Evolutionary conservation across 2,888 invertebrate species (phyloP), one percentile per base, ranked within the genome.

Genomic region (Autographa gamma): DNA sequence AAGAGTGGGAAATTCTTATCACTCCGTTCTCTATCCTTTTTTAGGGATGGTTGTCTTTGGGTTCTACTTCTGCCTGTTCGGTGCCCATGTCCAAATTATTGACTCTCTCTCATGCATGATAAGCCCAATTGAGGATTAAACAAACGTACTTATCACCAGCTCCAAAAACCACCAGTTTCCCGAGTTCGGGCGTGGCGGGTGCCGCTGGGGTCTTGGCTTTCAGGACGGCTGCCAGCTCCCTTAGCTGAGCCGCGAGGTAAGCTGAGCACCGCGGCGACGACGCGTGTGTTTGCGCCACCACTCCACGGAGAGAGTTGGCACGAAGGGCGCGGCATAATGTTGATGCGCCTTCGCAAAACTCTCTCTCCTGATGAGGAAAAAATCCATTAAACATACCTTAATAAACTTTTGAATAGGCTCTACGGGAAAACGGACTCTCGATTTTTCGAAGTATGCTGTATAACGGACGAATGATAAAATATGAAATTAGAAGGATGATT

Each of bases 321-420:
- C 96, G 96, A n/a, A 98, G 93, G 0, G 97, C 96, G 77, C 97
- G 97, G 64, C 97, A 97, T 74, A 98, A 94, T 0, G 97, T 96
- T 0, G 98, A 98, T 0, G 98, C 98, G 0, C 98, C 98, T 79
- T 98, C 95, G 82, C 98, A 98, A 87, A 98, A 97, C 31, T 98
- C 97, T 70, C 97, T 96, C 87, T 98, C 98, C 98, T 98, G 31
- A 60, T 56, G 14, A 68, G 14, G 2, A 54, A 32, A 56, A 41
- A 16, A 11, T 38, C 9, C 38, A 11, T 38, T 11, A 38, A 11
- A 38, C 38, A 11, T 11, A 38, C 1, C 2, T 11, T 11, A 11
- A 38, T 11, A 38, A 34, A 34, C 34, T 8, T 8, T 34, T 34
- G 34, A 0, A 34, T 4, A 34, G 34, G 34, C 6, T 6, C 3